Percentiles rank a stretch among this genome's conserved stretches.
Conservation (phyloP, 2,113 vertebrate species). For the Sinocyclocheilus grahami region DNA sequence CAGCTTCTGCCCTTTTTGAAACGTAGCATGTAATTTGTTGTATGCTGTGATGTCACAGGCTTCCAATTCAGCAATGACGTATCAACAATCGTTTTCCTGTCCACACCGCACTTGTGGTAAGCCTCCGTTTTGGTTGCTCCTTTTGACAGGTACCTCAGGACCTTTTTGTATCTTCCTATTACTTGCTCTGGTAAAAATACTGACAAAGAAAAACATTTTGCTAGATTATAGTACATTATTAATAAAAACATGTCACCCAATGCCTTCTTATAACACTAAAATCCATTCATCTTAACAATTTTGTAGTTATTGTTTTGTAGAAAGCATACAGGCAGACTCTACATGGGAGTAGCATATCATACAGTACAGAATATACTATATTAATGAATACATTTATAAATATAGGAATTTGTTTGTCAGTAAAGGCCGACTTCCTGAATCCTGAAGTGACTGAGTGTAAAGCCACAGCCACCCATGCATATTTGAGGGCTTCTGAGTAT, state of each 20-base stretch:
- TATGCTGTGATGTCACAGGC: background rate
- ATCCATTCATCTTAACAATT: background rate
- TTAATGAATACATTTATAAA: background rate
- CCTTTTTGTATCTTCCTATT: background rate
- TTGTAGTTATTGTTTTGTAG: background rate
- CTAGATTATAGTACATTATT: too few species aligned
- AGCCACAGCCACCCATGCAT: background rate
- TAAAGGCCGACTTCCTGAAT: background rate
- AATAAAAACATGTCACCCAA: too few species aligned
- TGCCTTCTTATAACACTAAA: background rate
- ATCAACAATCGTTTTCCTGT: background rate
- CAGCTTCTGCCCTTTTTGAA: constrained; percentile 7
- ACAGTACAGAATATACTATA: background rate
- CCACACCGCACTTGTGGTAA: background rate
- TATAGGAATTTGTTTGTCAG: background rate
- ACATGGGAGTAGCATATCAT: background rate
- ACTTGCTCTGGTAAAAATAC: background rate
- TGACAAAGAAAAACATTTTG: background rate
- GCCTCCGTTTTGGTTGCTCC: background rate
- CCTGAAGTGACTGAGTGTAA: background rate
- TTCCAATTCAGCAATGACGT: background rate
- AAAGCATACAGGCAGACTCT: background rate
- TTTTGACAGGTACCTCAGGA: too few species aligned
- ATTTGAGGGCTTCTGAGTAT: background rate
- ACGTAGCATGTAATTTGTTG: background rate